These are phyloP conservation scores for Xanthia togata DNA, from an alignment of 2,888 invertebrate species.

Conservation along the genomic window DNA sequence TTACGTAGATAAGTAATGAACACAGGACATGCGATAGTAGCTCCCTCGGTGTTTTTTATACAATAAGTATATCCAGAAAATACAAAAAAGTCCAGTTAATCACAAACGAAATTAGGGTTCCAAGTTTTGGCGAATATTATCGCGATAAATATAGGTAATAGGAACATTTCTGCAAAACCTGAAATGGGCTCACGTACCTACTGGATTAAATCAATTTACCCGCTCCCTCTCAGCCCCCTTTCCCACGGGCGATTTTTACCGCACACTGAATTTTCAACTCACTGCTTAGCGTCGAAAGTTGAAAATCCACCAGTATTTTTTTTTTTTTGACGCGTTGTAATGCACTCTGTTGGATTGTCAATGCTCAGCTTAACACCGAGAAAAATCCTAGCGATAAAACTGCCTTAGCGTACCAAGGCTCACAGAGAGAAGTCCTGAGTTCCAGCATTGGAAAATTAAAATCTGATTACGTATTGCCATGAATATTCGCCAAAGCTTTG, in stretches of 20 bases:
- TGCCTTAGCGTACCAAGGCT: background rate
- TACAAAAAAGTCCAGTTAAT: conserved; percentile 7
- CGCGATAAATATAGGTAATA: background rate
- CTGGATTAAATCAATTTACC: background rate
- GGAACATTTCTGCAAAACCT: background rate
- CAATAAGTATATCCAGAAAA: background rate
- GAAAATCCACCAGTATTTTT: background rate
- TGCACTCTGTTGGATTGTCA: background rate
- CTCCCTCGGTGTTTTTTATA: conserved; percentile 22
- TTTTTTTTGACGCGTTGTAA: background rate
- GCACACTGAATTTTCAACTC: background rate
- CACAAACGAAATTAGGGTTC: background rate
- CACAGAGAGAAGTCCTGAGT: background rate
- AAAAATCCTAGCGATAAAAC: background rate
- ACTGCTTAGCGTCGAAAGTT: background rate
- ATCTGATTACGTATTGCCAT: background rate
- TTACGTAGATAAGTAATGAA: background rate
- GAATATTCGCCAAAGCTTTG: conserved; percentile 30
- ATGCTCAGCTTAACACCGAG: background rate
- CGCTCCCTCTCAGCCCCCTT: too few species aligned
- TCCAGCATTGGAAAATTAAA: background rate
- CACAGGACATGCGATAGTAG: conserved; percentile 10
- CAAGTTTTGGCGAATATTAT: conserved; percentile 14
- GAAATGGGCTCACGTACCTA: too few species aligned
- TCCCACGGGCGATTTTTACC: background rate